These are phyloP conservation scores for Lytechinus pictus DNA, from an alignment of 35 echinoderm and acorn worm species.

Conservation along the genomic window DNA sequence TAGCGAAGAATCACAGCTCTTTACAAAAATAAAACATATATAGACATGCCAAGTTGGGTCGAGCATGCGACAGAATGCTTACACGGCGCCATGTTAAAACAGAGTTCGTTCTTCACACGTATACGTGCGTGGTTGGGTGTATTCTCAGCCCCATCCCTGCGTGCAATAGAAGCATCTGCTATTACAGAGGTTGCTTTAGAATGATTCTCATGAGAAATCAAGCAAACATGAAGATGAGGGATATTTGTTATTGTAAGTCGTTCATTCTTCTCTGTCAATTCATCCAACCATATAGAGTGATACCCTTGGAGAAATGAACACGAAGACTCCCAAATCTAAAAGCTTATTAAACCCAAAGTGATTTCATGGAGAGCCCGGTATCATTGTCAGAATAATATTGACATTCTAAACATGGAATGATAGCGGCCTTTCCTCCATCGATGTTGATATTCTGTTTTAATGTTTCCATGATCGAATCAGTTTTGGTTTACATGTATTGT, in stretches of 20 bases:
- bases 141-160: neutral
- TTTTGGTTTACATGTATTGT: neutral
- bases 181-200: neutral
- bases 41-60: neutral
- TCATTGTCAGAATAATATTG: neutral
- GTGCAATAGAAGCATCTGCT: neutral
- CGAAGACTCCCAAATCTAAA: neutral
- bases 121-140: neutral
- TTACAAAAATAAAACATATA: neutral
- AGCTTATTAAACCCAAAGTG: neutral
- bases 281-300: neutral
- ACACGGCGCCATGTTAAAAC: neutral
- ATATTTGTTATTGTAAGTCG: neutral
- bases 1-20: neutral
- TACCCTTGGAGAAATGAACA: neutral
- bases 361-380: neutral
- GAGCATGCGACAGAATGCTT: neutral
- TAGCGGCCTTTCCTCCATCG: neutral
- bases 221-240: neutral
- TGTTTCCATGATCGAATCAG: neutral
- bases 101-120: neutral
- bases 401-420: neutral
- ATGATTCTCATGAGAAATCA: neutral
- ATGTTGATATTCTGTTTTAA: too few relatives aligned
- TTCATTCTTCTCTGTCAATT: neutral